Base-by-base conservation (phyloP, 2,888 invertebrate species). In the Helicoverpa assulta region DNA sequence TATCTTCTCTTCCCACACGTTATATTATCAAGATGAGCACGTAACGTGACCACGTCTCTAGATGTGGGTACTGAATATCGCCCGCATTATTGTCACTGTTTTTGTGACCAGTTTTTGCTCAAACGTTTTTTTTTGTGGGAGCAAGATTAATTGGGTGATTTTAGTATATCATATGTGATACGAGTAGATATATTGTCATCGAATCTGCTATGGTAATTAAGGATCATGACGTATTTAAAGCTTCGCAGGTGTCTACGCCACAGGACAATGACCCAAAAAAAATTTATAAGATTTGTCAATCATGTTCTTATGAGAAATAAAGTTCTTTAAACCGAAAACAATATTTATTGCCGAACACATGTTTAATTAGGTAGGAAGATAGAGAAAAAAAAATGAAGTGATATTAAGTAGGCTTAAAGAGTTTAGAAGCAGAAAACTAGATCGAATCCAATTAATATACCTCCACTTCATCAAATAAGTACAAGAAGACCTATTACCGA, bases 1-100 rank as follows among this genome's bases (percentile, higher is more conserved):
- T 67, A 57, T 61, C 37, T 43, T 52, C 57, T 73, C 73, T 29
- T 18, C 10, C 18, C 10, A 40, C 29, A 53, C 37, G 40, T 57
- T 58, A 69, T 47, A 50, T 63, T 74, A 78, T 78, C 47, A 19
- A 55, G 63, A 70, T 43, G 54, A 70, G 64, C 67, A 56, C 51
- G 47, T 78, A 67, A 68, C 58, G 70, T 62, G 51, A 10, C 64
- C 75, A 70, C 67, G 64, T 63, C 69, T 66, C 68, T 64, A 71
- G 61, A 63, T 69, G 78, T 71, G 77, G 76, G 74, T 67, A 80
- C 62, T 71, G 77, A 75, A 73, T 66, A 80, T 66, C 56, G 51
- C 86, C 86, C 85, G 83, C 79, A 85, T 84, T 54, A 58, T 12
- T 64, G 80, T 67, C 75, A 78, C 67, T 67, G 43, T 72, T 80